These are phyloP conservation scores for Phalanger gymnotis DNA, from an alignment of 2,797 vertebrate genomes.

Conservation along the genomic window DNA sequence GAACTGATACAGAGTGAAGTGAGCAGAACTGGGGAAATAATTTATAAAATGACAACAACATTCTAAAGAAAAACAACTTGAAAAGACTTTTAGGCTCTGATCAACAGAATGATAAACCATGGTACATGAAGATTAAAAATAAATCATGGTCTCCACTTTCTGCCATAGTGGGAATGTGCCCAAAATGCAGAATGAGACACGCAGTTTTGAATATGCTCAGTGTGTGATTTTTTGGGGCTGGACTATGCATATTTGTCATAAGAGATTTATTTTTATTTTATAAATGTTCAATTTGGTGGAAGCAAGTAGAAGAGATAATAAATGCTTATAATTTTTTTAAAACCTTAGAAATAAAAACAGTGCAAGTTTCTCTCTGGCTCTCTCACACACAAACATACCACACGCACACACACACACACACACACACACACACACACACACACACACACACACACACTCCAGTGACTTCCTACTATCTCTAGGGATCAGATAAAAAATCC, in stretches of 20 bases:
- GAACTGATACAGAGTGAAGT: background rate
- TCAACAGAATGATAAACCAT: background rate
- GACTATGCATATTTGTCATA: background rate
- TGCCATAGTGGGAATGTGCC: background rate
- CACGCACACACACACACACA: no score
- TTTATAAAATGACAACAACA: background rate
- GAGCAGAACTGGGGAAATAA: background rate
- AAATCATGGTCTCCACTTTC: background rate
- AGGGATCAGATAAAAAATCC: background rate
- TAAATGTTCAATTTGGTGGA: background rate
- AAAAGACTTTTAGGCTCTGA: background rate
- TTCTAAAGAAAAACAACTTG: background rate
- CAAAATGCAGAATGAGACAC: background rate
- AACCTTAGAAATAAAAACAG: no score
- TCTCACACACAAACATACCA: no score
- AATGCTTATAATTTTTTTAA: no score
- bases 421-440: no score
- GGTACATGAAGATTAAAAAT: background rate
- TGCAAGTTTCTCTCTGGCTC: no score
- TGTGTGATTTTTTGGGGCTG: background rate
- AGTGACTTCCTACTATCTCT: no score
- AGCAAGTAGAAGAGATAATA: no score
- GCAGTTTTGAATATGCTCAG: background rate
- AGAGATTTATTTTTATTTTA: background rate
- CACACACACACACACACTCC: no score